These are phyloP conservation scores for Teleogryllus occipitalis DNA, from an alignment of 1,140 invertebrate genomes.

Conservation along the genomic window DNA sequence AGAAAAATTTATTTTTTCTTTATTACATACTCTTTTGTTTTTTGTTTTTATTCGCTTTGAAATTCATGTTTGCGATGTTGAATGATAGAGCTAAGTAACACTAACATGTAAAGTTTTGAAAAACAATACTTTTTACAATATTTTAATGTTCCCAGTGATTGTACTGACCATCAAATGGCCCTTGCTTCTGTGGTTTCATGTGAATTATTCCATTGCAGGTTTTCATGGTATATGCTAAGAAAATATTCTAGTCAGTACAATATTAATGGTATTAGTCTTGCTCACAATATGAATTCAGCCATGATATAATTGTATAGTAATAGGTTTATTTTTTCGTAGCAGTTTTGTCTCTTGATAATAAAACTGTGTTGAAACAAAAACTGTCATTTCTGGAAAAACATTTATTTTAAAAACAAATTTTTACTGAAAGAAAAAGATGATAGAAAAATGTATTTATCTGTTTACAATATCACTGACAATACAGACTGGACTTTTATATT, in stretches of 20 bases:
- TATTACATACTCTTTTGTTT: no score
- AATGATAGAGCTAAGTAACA: neutral
- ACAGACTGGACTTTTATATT: neutral
- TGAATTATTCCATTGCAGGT: neutral
- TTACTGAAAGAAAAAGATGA: neutral
- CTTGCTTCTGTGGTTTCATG: neutral
- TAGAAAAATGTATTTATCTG: neutral
- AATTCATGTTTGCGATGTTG: neutral
- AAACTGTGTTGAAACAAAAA: neutral
- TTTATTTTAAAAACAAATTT: no score
- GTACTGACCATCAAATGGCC: neutral
- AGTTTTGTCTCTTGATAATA: neutral
- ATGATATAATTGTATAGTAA: neutral
- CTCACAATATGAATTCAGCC: neutral
- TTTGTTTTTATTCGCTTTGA: neutral
- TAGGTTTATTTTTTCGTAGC: neutral
- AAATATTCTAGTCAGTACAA: neutral
- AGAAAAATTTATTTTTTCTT: no score
- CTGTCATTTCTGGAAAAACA: no score
- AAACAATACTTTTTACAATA: neutral
- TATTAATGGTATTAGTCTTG: neutral
- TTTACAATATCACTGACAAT: slow-evolving; percentile 1
- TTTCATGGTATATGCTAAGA: neutral
- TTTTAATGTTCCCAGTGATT: neutral
- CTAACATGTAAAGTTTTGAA: neutral